These are phyloP conservation scores for Drosophila cognata DNA, from an alignment of 2,888 invertebrate species.

Conservation along the genomic window DNA sequence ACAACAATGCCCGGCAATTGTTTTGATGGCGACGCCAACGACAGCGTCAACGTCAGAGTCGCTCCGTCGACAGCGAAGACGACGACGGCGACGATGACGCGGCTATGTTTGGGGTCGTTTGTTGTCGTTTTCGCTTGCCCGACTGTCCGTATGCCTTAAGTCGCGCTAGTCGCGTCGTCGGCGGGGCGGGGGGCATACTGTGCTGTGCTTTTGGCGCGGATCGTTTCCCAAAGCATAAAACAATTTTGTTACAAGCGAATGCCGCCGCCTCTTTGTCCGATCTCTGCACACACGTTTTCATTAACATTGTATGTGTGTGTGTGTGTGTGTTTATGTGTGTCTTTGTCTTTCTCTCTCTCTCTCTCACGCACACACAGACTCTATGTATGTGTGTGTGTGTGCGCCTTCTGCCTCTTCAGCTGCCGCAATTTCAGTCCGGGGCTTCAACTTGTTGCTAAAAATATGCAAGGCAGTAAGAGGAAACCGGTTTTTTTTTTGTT, in stretches of 20 bases:
- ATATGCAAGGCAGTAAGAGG: slow-evolving; percentile 76
- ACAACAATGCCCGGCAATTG: slow-evolving; percentile 75
- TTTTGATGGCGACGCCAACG: slow-evolving; percentile 55
- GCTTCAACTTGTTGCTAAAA: slow-evolving; percentile 78
- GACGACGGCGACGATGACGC: slow-evolving; percentile 61
- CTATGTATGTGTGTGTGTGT: slow-evolving; percentile 9
- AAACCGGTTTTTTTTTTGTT: slow-evolving; percentile 67
- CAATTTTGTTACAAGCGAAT: slow-evolving; percentile 71
- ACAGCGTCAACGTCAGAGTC: slow-evolving; percentile 34
- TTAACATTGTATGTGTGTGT: slow-evolving; percentile 46
- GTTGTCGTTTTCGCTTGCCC: slow-evolving; percentile 42
- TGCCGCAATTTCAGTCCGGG: slow-evolving; percentile 28
- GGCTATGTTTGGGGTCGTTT: slow-evolving; percentile 60
- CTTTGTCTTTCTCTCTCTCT: neutral
- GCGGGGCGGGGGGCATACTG: slow-evolving; percentile 6
- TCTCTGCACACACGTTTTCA: slow-evolving; percentile 67
- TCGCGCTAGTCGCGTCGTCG: slow-evolving; percentile 15
- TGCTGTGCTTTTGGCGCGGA: slow-evolving; percentile 57
- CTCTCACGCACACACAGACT: neutral
- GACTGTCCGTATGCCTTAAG: slow-evolving; percentile 17
- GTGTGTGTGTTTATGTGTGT: slow-evolving; percentile 5
- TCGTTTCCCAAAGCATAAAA: slow-evolving; percentile 62
- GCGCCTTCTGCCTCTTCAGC: slow-evolving; percentile 28
- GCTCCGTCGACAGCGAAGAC: slow-evolving; percentile 28
- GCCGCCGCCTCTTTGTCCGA: slow-evolving; percentile 59